phyloP scores from a whole-genome alignment of 1,140 invertebrate species.

The Scaptomyza hsui region DNA sequence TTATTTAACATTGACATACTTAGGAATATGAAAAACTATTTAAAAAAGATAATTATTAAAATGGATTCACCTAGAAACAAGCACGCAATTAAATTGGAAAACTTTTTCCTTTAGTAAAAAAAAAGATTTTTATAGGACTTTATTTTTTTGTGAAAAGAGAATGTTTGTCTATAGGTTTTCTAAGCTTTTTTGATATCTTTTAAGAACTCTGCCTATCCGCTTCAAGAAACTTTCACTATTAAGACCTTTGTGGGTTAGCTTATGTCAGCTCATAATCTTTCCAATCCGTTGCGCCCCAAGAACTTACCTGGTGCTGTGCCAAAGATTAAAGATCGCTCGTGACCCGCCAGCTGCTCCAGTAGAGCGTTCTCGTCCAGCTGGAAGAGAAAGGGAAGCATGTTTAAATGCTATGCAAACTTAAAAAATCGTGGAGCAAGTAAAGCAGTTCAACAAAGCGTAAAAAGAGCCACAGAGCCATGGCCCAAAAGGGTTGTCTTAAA shows the following conservation, averaged over 20 bases:
- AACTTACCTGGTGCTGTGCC: constrained; percentile 56
- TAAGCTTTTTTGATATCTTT: no score
- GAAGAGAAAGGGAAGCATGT: constrained; percentile 49
- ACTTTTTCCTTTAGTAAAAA: no score
- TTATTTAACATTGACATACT: neutral
- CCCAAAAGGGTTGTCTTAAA: constrained; percentile 51
- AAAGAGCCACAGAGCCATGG: constrained; percentile 46
- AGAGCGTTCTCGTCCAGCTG: constrained; percentile 79
- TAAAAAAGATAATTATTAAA: no score
- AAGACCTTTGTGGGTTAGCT: constrained; percentile 1
- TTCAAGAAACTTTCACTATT: neutral
- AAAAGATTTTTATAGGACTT: no score
- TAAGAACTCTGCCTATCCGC: no score
- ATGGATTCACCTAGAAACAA: no score
- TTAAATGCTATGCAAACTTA: constrained; percentile 63
- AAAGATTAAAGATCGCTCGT: constrained; percentile 78
- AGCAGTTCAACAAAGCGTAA: constrained; percentile 71
- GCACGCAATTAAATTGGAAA: no score
- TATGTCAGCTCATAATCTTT: constrained; percentile 66
- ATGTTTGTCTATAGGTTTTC: no score
- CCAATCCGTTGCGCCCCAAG: constrained; percentile 51
- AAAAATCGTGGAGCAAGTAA: constrained; percentile 55
- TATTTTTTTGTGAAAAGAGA: no score
- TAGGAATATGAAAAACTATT: neutral
- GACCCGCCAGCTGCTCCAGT: constrained; percentile 67